Conservation (phyloP, 2,113 vertebrate species). For the Notarius quadriscutis region DNA sequence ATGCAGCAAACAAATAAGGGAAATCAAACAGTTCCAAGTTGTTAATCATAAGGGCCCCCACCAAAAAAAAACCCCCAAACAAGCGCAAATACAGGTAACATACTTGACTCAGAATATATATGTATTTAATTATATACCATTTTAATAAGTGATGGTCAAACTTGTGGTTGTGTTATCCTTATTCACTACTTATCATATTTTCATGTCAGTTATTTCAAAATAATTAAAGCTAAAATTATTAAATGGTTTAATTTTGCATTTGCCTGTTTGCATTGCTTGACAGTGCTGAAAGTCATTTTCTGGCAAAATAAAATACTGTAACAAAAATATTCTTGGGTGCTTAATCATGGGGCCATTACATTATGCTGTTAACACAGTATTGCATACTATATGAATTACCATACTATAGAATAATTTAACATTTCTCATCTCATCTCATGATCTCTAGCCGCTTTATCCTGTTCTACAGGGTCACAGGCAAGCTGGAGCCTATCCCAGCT, state of each 20-base stretch:
- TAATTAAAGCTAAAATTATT: background rate
- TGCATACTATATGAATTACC: background rate
- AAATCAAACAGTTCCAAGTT: slow-evolving; percentile 5
- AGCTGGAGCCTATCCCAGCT: too few species aligned
- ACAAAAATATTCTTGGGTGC: background rate
- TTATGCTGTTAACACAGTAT: background rate
- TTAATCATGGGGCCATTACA: background rate
- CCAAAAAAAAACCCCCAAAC: background rate
- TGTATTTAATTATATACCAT: slow-evolving; percentile 15
- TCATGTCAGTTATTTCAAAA: background rate
- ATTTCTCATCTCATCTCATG: background rate
- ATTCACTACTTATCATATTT: background rate
- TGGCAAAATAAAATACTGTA: slow-evolving; percentile 24
- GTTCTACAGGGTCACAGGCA: too few species aligned
- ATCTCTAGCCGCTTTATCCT: too few species aligned
- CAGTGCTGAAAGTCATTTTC: slow-evolving; percentile 32
- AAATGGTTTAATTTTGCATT: background rate
- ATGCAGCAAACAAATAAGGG: slow-evolving; percentile 5
- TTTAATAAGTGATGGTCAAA: slow-evolving; percentile 7
- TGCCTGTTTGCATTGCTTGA: slow-evolving; percentile 9
- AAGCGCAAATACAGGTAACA: background rate
- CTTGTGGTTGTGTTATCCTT: background rate
- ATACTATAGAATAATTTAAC: background rate
- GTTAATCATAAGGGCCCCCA: background rate
- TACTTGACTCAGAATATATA: background rate